Conservation (phyloP, 2,113 vertebrate species). For the pig (Sus scrofa) region T2T-Sscrofa CM000829.6:54546501-54547000, state of each 20-base stretch:
- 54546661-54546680: not conserved
- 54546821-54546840: not conserved
- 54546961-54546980: constrained; percentile 88
- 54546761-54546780: not conserved
- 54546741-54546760: not conserved
- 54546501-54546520: not conserved
- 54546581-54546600: not conserved
- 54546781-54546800: not conserved
- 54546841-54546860: not conserved
- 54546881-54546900: constrained; percentile 19
- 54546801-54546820: not conserved
- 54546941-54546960: constrained; percentile 85
- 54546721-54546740: not conserved
- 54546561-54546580: not conserved
- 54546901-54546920: constrained; percentile 67
- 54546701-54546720: not conserved
- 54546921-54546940: constrained; percentile 79
- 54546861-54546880: constrained; percentile 45
- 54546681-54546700: not conserved
- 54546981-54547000: constrained; percentile 85
- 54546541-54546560: not conserved
- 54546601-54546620: no score
- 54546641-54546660: not conserved
- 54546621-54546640: not conserved
- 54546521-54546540: not conserved